A percentile compares a stretch with the other conserved stretches of the same genome.
phyloP scores from a whole-genome alignment of 2,888 invertebrate species.

The Eilema sororculum region DNA sequence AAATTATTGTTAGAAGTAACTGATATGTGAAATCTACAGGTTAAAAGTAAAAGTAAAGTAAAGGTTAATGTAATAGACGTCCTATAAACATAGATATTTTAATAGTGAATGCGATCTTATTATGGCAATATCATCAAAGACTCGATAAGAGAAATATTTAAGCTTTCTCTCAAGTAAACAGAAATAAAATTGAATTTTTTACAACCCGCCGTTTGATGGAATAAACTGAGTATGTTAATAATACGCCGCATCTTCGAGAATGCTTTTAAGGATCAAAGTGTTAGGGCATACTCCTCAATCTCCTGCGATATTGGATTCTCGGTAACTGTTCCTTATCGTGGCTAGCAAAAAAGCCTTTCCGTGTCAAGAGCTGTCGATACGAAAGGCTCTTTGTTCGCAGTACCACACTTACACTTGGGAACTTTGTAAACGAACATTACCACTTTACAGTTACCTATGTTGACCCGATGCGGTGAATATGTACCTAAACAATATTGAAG shows the following conservation, averaged over 20 bases:
- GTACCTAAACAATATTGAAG: neutral
- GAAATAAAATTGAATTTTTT: constrained; percentile 37
- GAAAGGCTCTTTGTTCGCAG: constrained; percentile 78
- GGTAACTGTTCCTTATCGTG: constrained; percentile 75
- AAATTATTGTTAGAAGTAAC: neutral
- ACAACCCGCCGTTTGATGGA: constrained; percentile 33
- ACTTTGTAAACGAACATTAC: constrained; percentile 41
- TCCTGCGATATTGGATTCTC: constrained; percentile 62
- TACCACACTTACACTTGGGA: constrained; percentile 51
- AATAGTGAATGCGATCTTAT: neutral
- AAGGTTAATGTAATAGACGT: neutral
- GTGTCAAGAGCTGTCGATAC: constrained; percentile 81
- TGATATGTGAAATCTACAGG: neutral
- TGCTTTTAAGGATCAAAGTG: constrained; percentile 71
- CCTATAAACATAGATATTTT: neutral
- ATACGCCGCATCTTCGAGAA: constrained; percentile 55
- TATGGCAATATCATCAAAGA: neutral
- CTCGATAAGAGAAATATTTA: constrained; percentile 25
- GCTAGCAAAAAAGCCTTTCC: constrained; percentile 83
- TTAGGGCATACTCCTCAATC: constrained; percentile 63
- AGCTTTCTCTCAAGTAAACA: constrained; percentile 27
- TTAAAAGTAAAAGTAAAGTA: no score
- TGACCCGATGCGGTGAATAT: neutral
- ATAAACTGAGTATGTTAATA: constrained; percentile 48
- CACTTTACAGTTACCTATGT: constrained; percentile 34